Evolutionary conservation across 2,888 invertebrate genomes (phyloP).

Genomic region (Xestia rhomboidea): DNA sequence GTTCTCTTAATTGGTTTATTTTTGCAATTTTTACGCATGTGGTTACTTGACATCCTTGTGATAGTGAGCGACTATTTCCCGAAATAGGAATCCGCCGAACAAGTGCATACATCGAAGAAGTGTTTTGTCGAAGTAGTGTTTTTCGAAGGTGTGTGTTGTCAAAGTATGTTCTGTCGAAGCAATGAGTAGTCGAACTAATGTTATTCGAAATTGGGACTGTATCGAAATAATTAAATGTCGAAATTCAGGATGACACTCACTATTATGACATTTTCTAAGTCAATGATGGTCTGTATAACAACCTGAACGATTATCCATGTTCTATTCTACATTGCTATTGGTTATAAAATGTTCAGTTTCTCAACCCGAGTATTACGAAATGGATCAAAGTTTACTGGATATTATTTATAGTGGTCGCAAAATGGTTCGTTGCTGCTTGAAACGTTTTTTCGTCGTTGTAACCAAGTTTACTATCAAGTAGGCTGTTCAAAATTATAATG

Average conservation of each 20-base stretch:
- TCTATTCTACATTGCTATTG: neutral
- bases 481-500: neutral
- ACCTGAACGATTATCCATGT: neutral
- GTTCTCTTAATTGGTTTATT: slow-evolving; percentile 74
- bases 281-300: neutral
- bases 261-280: neutral
- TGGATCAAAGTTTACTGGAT: neutral
- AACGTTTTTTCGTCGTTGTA: neutral
- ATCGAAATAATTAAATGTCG: too few species aligned
- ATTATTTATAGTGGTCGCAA: neutral
- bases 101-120: too few species aligned
- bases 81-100: too few species aligned
- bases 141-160: too few species aligned
- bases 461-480: neutral
- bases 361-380: too few species aligned
- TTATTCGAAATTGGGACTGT: too few species aligned
- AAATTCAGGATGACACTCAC: too few species aligned
- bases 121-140: too few species aligned
- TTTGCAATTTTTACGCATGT: slow-evolving; percentile 52
- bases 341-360: neutral
- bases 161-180: too few species aligned
- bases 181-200: too few species aligned
- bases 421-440: neutral
- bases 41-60: slow-evolving; percentile 25
- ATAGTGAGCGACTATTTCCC: slow-evolving; percentile 22